Percentiles rank a stretch among this genome's conserved stretches.
These are phyloP conservation scores for Urocyon cinereoargenteus DNA, from an alignment of 2,797 vertebrate species.

Conservation along the genomic window DNA sequence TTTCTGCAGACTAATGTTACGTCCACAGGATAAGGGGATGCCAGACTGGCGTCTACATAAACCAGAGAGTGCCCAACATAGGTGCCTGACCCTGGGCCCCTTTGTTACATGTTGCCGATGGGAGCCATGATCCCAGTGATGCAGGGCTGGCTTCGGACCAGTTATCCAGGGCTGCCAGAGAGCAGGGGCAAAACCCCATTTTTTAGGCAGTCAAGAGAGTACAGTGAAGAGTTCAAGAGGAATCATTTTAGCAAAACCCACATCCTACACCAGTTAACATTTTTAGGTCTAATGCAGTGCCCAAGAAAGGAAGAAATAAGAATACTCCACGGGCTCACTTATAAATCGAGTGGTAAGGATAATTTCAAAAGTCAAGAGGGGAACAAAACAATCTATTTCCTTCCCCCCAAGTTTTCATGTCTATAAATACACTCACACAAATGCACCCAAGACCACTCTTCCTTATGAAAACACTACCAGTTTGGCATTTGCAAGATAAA, in stretches of 20 bases:
- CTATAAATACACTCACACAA: constrained; percentile 86
- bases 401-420: constrained; percentile 79
- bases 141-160: neutral
- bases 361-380: constrained; percentile 85
- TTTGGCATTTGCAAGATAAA: constrained; percentile 52
- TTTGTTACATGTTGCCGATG: neutral
- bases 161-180: neutral
- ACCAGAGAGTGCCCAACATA: neutral
- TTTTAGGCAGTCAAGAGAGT: constrained; percentile 9
- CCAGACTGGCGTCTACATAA: constrained; percentile 66
- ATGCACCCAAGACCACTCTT: constrained; percentile 70
- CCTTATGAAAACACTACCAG: constrained; percentile 67
- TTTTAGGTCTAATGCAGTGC: constrained; percentile 66
- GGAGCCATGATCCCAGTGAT: neutral
- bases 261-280: constrained; percentile 56
- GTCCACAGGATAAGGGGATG: constrained; percentile 71
- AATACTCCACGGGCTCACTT: constrained; percentile 81
- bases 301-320: constrained; percentile 77
- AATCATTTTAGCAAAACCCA: constrained; percentile 72
- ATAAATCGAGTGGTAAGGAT: constrained; percentile 82
- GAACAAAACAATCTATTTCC: constrained; percentile 84
- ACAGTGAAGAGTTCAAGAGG: constrained; percentile 36
- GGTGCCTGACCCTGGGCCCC: neutral
- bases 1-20: constrained; percentile 83
- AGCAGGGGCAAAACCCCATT: neutral